These are phyloP conservation scores for Entomobrya multifasciata DNA, from an alignment of 2,888 invertebrate genomes.

Conservation along the genomic window DNA sequence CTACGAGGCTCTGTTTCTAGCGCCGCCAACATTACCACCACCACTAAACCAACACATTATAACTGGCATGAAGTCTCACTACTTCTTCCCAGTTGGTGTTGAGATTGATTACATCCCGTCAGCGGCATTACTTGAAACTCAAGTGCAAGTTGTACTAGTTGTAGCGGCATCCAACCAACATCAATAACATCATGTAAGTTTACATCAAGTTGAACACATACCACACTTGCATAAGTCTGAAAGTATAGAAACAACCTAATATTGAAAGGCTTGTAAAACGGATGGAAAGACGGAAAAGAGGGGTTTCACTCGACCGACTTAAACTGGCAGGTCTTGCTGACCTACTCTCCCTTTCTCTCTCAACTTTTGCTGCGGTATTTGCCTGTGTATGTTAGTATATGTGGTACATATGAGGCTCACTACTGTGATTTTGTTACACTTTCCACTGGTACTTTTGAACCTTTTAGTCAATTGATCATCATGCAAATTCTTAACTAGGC, in stretches of 20 bases:
- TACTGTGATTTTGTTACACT: conserved; percentile 1
- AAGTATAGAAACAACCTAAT: background rate
- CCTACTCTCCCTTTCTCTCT: conserved; percentile 45
- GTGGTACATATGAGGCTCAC: background rate
- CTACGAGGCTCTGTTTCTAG: background rate
- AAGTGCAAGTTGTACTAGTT: conserved; percentile 35
- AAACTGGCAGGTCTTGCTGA: conserved; percentile 54
- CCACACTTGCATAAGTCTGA: background rate
- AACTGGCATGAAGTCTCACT: conserved; percentile 22
- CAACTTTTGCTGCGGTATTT: background rate
- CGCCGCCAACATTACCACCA: background rate
- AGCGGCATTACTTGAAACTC: conserved; percentile 67
- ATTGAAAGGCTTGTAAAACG: conserved; percentile 53
- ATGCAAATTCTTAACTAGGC: conserved; percentile 54
- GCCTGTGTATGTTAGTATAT: no score
- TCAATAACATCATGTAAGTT: conserved; percentile 46
- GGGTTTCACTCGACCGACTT: conserved; percentile 64
- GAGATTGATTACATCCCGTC: conserved; percentile 80
- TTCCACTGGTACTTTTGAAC: conserved; percentile 47
- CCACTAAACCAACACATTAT: conserved; percentile 18
- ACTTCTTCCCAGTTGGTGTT: conserved; percentile 78
- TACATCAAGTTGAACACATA: conserved; percentile 36
- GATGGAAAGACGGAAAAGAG: conserved; percentile 57
- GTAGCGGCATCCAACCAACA: conserved; percentile 34
- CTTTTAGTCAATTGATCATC: conserved; percentile 60